Evolutionary conservation across 2,888 invertebrate genomes (phyloP), one percentile per base, ranked within the genome.

Genomic region (Chironomus tentans): DNA sequence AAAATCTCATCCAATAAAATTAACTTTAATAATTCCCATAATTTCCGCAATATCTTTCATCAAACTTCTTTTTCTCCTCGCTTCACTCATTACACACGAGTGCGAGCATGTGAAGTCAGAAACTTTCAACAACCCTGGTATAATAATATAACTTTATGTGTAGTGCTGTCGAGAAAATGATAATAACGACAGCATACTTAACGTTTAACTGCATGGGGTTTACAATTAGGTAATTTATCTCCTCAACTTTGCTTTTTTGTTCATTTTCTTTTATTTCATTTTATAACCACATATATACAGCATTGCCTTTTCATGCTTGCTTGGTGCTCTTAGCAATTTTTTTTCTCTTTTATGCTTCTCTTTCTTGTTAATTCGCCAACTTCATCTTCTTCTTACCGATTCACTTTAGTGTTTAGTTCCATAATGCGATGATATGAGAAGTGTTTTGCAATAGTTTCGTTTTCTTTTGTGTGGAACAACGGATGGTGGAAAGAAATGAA

Each of bases 141-240:
- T 38, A 22, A 68, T 68, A 70, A 70, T 70, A 70, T 48, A 70
- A 70, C 70, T 70, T 70, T 70, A 70, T 70, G 70, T 70, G 70
- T 73, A 56, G 72, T 73, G 72, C 72, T 73, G 72, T 73, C 72
- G 72, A 73, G 72, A 73, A 74, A 74, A 74, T 74, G 61, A 74
- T 74, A 38, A 74, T 68, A 74, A 65, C 68, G 74, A 74, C 74
- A 74, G 74, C 71, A 74, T 68, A 74, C 74, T 74, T 61, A 74
- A 24, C 79, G 79, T 80, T 79, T 79, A 80, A 79, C 80, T 78
- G 79, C 80, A 80, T 80, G 80, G 78, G 80, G 80, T 79, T 79
- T 79, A 79, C 79, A 80, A 80, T 80, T 80, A 80, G 79, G 79
- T 79, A 79, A 79, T 80, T 80, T 80, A 80, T 80, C 80, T 79